phyloP scores from a whole-genome alignment of 2,797 vertebrate genomes.

The Notolabrus celidotus region DNA sequence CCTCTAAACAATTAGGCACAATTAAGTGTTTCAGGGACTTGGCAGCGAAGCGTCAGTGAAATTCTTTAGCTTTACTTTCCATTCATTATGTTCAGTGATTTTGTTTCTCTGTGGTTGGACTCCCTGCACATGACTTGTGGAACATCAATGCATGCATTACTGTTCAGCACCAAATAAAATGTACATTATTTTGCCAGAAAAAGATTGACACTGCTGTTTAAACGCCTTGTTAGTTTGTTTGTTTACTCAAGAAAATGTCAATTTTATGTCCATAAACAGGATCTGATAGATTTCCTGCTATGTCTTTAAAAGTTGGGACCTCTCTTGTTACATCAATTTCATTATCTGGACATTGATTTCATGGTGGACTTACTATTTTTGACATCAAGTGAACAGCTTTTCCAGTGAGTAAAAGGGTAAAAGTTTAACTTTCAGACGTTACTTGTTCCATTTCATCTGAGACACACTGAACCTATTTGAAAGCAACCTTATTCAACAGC shows the following conservation, averaged over 20 bases:
- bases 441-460: constrained; percentile 58
- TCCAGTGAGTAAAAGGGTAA: constrained; percentile 49
- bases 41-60: constrained; percentile 53
- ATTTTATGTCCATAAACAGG: constrained; percentile 6
- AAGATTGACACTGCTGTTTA: constrained; percentile 1
- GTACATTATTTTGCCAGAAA: constrained; percentile 65
- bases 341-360: constrained; percentile 6
- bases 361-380: constrained; percentile 5
- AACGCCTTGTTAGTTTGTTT: background rate
- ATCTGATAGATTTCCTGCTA: background rate
- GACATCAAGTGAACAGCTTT: constrained; percentile 19
- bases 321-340: constrained; percentile 5
- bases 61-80: constrained; percentile 56
- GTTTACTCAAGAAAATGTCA: background rate
- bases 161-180: constrained; percentile 74
- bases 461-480: constrained; percentile 65
- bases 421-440: constrained; percentile 50
- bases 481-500: constrained; percentile 30
- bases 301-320: constrained; percentile 3
- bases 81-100: constrained; percentile 51
- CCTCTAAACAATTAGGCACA: constrained; percentile 70
- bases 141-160: constrained; percentile 57
- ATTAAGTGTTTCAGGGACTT: constrained; percentile 70
- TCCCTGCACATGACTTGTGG: constrained; percentile 42
- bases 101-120: constrained; percentile 21